phyloP scores from a whole-genome alignment of 2,113 vertebrate genomes.

The Callospermophilus lateralis region DNA sequence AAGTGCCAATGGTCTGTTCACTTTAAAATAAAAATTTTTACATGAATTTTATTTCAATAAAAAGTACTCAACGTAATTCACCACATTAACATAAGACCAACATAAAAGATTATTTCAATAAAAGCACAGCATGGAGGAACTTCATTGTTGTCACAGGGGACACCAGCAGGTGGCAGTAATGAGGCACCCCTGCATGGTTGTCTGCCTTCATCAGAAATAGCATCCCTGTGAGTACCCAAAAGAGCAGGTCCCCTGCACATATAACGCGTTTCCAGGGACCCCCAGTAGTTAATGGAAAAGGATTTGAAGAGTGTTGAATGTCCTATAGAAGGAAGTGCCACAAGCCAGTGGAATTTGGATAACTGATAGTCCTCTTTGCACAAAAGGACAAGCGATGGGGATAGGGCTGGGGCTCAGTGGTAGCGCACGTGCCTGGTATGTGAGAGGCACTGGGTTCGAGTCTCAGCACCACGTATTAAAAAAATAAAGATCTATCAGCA shows the following conservation, averaged over 20 bases:
- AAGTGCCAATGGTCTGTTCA: background rate
- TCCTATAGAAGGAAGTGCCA: background rate
- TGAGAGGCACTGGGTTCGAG: too few relatives aligned
- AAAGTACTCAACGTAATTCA: background rate
- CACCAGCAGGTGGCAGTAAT: background rate
- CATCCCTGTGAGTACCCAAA: background rate
- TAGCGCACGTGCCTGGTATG: too few relatives aligned
- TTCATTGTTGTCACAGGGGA: background rate
- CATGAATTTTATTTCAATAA: background rate
- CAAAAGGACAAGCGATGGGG: too few relatives aligned
- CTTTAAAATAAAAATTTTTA: background rate
- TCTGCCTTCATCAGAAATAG: background rate
- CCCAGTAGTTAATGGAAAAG: background rate
- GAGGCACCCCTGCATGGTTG: background rate
- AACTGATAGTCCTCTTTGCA: background rate
- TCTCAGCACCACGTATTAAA: too few relatives aligned
- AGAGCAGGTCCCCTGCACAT: background rate
- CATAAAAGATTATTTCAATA: background rate
- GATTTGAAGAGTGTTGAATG: background rate
- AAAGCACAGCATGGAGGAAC: background rate
- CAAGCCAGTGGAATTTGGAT: background rate
- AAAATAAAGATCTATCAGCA: too few relatives aligned
- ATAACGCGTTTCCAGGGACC: background rate
- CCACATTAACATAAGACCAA: background rate
- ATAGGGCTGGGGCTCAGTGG: too few relatives aligned